Conservation (phyloP, 2,797 vertebrate species). For the Darevskia nairensis region DNA sequence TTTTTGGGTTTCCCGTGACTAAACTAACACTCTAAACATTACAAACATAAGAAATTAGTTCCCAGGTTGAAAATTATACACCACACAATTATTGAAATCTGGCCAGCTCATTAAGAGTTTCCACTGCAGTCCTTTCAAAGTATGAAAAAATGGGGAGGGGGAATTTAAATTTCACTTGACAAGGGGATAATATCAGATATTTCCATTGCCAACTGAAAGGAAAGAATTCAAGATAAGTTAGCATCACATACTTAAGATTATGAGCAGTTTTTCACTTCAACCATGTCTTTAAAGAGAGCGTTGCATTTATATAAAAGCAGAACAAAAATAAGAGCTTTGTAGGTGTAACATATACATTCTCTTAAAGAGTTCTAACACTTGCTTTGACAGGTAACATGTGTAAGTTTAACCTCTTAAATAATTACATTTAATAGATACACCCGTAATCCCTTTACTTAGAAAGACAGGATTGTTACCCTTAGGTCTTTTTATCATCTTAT, state of each 20-base stretch:
- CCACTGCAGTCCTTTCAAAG: not conserved
- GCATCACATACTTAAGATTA: conserved; percentile 38
- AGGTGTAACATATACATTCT: conserved; percentile 38
- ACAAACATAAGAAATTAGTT: not conserved
- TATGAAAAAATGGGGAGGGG: not conserved
- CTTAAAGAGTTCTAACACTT: conserved; percentile 47
- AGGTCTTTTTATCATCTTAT: conserved; percentile 59
- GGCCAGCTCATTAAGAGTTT: not conserved
- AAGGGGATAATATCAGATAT: conserved; percentile 11
- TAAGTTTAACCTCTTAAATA: conserved; percentile 63
- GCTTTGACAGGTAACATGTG: conserved; percentile 61
- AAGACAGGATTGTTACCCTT: conserved; percentile 68
- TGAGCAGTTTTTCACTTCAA: too few species aligned
- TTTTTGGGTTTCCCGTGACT: not conserved
- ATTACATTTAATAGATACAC: conserved; percentile 50
- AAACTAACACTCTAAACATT: not conserved
- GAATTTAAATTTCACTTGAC: not conserved
- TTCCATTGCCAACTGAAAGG: conserved; percentile 6
- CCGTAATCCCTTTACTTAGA: conserved; percentile 60
- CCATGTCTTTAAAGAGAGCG: conserved; percentile 9
- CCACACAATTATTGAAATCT: not conserved
- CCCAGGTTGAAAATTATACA: not conserved
- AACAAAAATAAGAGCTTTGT: conserved; percentile 51
- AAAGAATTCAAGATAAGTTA: conserved; percentile 60
- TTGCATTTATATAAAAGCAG: conserved; percentile 37